Conservation (phyloP, 2,888 invertebrate genomes). For the Pycnomerus fuliginosus region DNA sequence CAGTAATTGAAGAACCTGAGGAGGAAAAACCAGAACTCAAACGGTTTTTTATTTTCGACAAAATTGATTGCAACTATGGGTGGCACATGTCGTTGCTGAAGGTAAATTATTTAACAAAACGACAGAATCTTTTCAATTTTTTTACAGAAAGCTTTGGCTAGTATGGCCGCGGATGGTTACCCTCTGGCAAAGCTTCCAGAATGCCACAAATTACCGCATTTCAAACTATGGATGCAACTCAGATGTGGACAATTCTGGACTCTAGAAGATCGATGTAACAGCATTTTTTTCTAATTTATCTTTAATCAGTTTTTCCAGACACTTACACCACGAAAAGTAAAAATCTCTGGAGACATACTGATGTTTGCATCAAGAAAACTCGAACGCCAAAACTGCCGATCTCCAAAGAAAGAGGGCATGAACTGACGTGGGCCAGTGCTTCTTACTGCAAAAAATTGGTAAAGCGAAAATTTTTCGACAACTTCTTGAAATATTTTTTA, state of each 20-base stretch:
- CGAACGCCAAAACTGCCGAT: conserved; percentile 27
- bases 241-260: conserved; percentile 41
- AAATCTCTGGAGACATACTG: conserved; percentile 36
- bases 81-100: conserved; percentile 38
- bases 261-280: conserved; percentile 33
- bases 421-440: conserved; percentile 40
- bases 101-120: conserved; percentile 24
- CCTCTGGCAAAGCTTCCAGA: conserved; percentile 49
- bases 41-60: conserved; percentile 39
- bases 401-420: conserved; percentile 17
- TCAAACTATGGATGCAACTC: conserved; percentile 48
- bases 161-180: conserved; percentile 48
- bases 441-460: conserved; percentile 28
- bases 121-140: conserved; percentile 11
- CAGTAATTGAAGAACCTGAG: conserved; percentile 6
- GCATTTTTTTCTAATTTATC: conserved; percentile 1
- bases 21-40: conserved; percentile 22
- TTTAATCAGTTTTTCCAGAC: conserved; percentile 20
- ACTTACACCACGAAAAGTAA: conserved; percentile 20
- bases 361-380: conserved; percentile 28
- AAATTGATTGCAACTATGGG: conserved; percentile 35
- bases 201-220: conserved; percentile 46
- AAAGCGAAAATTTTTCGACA: conserved; percentile 2
- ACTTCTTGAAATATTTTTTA: conserved; percentile 17
- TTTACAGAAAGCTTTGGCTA: conserved; percentile 35